These are phyloP conservation scores for Rotaria magnacalcarata DNA, from an alignment of 2,888 invertebrate genomes.

Conservation along the genomic window DNA sequence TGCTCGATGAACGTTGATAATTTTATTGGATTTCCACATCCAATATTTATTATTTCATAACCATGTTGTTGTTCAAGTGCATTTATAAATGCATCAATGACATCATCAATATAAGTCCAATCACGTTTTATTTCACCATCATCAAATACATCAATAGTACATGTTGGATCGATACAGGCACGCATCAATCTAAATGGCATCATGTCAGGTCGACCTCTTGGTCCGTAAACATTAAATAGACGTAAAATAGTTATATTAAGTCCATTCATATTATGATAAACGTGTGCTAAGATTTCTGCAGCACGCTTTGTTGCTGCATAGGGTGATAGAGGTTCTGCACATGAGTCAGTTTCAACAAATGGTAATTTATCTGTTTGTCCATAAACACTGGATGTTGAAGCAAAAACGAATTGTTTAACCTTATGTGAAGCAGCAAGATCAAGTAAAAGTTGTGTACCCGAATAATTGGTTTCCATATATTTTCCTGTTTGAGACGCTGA, in stretches of 20 bases:
- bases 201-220: conserved; percentile 50
- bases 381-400: conserved; percentile 49
- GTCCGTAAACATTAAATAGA: conserved; percentile 50
- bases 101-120: conserved; percentile 50
- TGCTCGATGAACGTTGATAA: neutral
- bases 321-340: conserved; percentile 48
- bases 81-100: conserved; percentile 47
- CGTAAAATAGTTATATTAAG: conserved; percentile 48
- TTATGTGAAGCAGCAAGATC: neutral
- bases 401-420: conserved; percentile 48
- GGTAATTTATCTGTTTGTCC: conserved; percentile 48
- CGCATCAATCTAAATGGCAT: conserved; percentile 49
- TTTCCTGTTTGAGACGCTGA: conserved; percentile 47
- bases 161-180: conserved; percentile 45
- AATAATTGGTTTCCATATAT: neutral
- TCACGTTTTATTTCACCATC: conserved; percentile 47
- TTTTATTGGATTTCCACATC: conserved; percentile 5
- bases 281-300: conserved; percentile 47
- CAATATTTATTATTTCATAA: conserved; percentile 28
- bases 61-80: neutral
- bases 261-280: conserved; percentile 47
- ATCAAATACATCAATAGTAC: conserved; percentile 45
- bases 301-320: conserved; percentile 49
- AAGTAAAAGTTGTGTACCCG: conserved; percentile 11
- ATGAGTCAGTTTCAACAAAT: conserved; percentile 46